Conservation (phyloP, 2,113 vertebrate genomes). For the Ammodytes dubius region DNA sequence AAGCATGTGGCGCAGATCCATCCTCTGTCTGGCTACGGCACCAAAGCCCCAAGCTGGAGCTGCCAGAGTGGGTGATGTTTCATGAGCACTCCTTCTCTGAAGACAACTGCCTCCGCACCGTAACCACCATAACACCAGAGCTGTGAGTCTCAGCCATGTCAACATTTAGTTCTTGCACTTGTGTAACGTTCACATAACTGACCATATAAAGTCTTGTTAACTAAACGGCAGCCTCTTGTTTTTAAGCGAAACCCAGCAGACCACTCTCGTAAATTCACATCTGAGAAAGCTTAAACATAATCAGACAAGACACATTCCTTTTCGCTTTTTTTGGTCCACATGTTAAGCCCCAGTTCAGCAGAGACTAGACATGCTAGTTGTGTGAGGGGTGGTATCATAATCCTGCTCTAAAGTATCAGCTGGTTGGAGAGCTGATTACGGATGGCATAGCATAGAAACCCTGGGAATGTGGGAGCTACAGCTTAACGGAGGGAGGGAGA, state of each 20-base stretch:
- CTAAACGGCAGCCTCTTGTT: not conserved
- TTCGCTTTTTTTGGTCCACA: conserved; percentile 31
- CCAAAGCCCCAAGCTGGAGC: conserved; percentile 79
- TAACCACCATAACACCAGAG: conserved; percentile 86
- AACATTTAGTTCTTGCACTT: not conserved
- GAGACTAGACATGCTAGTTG: conserved; percentile 41
- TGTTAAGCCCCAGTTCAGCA: conserved; percentile 37
- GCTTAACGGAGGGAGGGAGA: conserved; percentile 55
- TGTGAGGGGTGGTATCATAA: conserved; percentile 61
- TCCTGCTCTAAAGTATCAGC: conserved; percentile 62
- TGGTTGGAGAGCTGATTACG: conserved; percentile 68
- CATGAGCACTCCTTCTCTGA: conserved; percentile 88
- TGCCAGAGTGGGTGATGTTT: conserved; percentile 93
- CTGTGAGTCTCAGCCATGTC: conserved; percentile 84
- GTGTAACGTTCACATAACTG: not conserved
- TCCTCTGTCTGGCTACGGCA: conserved; percentile 84
- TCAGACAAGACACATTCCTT: conserved; percentile 54
- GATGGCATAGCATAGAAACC: conserved; percentile 41
- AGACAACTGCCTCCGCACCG: conserved; percentile 88
- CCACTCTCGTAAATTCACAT: conserved; percentile 3
- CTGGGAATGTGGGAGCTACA: conserved; percentile 51
- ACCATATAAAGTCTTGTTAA: not conserved
- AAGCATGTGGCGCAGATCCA: conserved; percentile 93
- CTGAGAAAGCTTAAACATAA: conserved; percentile 32
- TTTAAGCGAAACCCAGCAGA: conserved; percentile 2